Percentiles rank a stretch among this genome's conserved stretches.
Conservation (phyloP, 2,113 vertebrate species). For the Cryptomyrus ogoouensis region DNA sequence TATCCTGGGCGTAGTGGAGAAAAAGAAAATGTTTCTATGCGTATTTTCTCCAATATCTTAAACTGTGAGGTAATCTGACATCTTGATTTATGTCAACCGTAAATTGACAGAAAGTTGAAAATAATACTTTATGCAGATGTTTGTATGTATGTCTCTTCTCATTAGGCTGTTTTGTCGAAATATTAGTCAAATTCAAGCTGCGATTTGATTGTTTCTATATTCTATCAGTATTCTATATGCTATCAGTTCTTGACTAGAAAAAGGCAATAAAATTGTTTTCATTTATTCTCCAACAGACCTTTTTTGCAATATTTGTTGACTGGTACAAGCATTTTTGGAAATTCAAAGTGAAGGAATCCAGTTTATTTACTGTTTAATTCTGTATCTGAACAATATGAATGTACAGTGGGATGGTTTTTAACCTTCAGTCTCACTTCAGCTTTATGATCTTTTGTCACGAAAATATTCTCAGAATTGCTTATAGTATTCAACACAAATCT, state of each 20-base stretch:
- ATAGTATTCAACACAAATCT: not conserved
- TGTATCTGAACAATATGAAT: not conserved
- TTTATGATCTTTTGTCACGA: not conserved
- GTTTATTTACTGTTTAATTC: not conserved
- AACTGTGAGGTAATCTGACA: not conserved
- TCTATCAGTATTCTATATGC: too few species aligned
- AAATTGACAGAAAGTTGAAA: not conserved
- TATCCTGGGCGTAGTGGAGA: not conserved
- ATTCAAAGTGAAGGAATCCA: not conserved
- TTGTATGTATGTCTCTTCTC: not conserved
- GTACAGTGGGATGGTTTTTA: not conserved
- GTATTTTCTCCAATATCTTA: not conserved
- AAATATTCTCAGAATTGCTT: not conserved
- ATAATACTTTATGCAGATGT: not conserved
- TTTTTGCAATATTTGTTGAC: not conserved
- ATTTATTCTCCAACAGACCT: too few species aligned
- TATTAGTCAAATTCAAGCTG: not conserved
- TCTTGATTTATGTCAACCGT: not conserved
- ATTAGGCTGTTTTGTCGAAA: not conserved
- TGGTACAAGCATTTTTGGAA: not conserved
- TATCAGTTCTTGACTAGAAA: not conserved
- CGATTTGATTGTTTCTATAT: not conserved
- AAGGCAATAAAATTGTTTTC: too few species aligned
- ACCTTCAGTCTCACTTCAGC: not conserved
- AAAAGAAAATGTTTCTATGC: not conserved